A percentile compares a stretch with the other conserved stretches of the same genome.
These are phyloP conservation scores for Crax fasciolata DNA, from an alignment of 2,797 vertebrate genomes.

Conservation along the genomic window DNA sequence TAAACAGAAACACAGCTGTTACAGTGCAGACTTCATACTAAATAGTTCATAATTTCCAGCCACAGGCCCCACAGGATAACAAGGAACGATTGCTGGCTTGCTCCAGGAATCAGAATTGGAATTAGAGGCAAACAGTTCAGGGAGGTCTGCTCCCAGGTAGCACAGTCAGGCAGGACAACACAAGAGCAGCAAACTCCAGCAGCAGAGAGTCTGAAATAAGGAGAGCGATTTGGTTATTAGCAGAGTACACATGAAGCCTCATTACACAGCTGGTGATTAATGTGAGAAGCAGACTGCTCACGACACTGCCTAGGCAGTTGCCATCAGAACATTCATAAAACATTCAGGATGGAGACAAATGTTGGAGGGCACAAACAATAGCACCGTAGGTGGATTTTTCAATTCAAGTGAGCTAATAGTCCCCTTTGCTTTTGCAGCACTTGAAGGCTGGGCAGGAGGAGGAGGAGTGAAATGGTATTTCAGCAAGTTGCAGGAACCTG, in stretches of 20 bases:
- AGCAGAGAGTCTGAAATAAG: not conserved
- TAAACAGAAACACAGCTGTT: not conserved
- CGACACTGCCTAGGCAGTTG: not conserved
- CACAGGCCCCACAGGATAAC: not conserved
- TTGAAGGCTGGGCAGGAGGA: conserved; percentile 22
- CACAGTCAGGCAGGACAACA: not conserved
- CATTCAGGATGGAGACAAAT: conserved; percentile 23
- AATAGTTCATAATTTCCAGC: not conserved
- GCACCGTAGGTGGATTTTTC: conserved; percentile 36
- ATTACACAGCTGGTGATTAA: conserved; percentile 70
- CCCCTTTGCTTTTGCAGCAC: not conserved
- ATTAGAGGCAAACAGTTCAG: not conserved
- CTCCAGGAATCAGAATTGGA: not conserved
- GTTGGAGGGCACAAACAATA: conserved; percentile 20
- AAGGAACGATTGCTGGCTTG: not conserved
- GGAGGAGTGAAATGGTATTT: conserved; percentile 38
- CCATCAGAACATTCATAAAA: conserved; percentile 9
- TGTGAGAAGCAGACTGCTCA: conserved; percentile 66
- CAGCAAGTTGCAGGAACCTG: not conserved
- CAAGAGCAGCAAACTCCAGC: conserved; percentile 9
- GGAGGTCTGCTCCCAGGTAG: not conserved
- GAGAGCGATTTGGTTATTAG: conserved; percentile 25
- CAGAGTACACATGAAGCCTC: conserved; percentile 40
- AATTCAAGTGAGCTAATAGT: not conserved
- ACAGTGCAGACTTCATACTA: not conserved